These are phyloP conservation scores for Parnassius mnemosyne DNA, from an alignment of 2,888 invertebrate species.

Conservation along the genomic window DNA sequence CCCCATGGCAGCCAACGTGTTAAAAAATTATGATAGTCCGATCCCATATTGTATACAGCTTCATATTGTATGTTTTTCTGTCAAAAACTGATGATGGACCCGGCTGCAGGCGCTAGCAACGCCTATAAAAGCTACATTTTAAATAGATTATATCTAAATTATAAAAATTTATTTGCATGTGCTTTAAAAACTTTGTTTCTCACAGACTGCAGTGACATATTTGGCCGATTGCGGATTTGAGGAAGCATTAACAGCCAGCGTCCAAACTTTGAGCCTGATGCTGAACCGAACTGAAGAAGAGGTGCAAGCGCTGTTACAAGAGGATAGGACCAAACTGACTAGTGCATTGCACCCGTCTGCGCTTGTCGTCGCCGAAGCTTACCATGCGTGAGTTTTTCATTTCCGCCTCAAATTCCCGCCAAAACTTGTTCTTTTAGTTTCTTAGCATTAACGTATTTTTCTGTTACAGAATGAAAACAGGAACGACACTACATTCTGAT, in stretches of 20 bases:
- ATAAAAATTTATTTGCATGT: too few species aligned
- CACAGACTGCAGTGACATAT: constrained; percentile 61
- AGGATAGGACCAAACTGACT: constrained; percentile 39
- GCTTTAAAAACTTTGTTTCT: too few species aligned
- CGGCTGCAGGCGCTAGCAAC: too few species aligned
- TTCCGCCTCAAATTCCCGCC: neutral
- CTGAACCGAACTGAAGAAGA: constrained; percentile 61
- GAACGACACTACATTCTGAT: constrained; percentile 38
- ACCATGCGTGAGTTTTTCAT: constrained; percentile 56
- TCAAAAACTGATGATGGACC: too few species aligned
- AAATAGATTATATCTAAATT: too few species aligned
- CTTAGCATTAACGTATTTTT: constrained; percentile 11
- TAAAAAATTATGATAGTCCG: too few species aligned
- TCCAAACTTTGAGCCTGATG: constrained; percentile 52
- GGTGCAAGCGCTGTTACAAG: constrained; percentile 48
- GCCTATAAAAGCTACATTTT: too few species aligned
- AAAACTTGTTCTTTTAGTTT: neutral
- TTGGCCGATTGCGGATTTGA: constrained; percentile 70
- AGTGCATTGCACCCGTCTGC: constrained; percentile 57
- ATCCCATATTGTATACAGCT: too few species aligned
- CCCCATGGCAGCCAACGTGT: too few species aligned
- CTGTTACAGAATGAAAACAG: constrained; percentile 54
- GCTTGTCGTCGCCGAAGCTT: constrained; percentile 56
- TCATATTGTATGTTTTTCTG: too few species aligned
- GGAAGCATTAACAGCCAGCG: constrained; percentile 57